A percentile compares a stretch with the other conserved stretches of the same genome.
These are phyloP conservation scores for Phylloscopus whistleri DNA, from an alignment of 2,113 vertebrate species.

Conservation along the genomic window DNA sequence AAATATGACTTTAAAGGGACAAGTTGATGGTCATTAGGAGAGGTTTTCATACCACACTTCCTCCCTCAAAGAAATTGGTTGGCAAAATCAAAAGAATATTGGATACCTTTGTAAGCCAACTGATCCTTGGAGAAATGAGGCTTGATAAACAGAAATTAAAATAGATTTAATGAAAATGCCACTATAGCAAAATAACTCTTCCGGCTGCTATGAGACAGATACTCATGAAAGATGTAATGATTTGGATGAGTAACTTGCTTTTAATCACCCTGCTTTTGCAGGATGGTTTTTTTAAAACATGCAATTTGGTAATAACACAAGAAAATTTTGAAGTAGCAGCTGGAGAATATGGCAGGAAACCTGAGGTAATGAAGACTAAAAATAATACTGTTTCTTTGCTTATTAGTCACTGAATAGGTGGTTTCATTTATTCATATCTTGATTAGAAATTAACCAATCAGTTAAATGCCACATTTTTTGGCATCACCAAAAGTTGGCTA, in stretches of 20 bases:
- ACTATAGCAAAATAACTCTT: slow-evolving; percentile 34
- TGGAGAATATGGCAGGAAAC: slow-evolving; percentile 34
- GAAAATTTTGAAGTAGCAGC: slow-evolving; percentile 33
- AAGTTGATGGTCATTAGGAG: not conserved
- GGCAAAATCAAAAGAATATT: not conserved
- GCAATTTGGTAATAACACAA: slow-evolving; percentile 28
- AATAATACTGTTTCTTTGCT: not conserved
- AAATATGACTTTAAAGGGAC: not conserved
- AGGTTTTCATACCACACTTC: not conserved
- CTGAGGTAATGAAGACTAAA: not conserved
- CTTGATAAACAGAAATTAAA: slow-evolving; percentile 29
- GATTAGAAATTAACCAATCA: not conserved
- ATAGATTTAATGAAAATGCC: slow-evolving; percentile 29
- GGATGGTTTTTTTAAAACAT: slow-evolving; percentile 43
- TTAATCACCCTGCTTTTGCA: slow-evolving; percentile 46
- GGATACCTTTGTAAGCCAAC: not conserved
- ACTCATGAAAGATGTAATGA: slow-evolving; percentile 36
- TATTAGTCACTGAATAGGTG: not conserved
- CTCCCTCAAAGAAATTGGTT: not conserved
- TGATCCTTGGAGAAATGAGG: slow-evolving; percentile 3
- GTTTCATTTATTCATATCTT: not conserved
- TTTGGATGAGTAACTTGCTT: slow-evolving; percentile 56
- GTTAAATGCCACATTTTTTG: not conserved
- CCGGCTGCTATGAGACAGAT: slow-evolving; percentile 28
- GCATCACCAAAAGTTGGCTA: not conserved